Conservation (phyloP, 2,888 invertebrate genomes). For the Melinaea marsaeus region DNA sequence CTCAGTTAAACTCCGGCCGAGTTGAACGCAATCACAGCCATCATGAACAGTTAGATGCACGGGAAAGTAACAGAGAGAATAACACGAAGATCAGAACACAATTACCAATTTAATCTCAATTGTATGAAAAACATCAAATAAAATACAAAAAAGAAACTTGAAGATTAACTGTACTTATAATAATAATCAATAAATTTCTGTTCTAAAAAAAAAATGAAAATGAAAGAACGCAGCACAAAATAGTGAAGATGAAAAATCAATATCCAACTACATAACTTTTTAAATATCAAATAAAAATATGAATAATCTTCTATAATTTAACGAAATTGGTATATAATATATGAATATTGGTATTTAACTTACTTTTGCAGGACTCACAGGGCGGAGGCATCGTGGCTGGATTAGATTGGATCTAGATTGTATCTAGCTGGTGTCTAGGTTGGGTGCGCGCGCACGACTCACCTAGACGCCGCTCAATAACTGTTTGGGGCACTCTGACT, state of each 20-base stretch:
- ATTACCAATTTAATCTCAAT: background rate
- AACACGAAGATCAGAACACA: background rate
- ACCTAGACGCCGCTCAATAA: constrained; percentile 67
- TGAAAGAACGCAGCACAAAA: background rate
- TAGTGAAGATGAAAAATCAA: background rate
- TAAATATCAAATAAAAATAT: background rate
- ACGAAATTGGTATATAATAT: background rate
- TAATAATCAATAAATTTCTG: too few relatives aligned
- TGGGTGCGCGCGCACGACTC: constrained; percentile 54
- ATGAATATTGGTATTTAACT: constrained; percentile 30
- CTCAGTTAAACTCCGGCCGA: background rate
- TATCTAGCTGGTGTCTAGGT: background rate
- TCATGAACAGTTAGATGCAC: constrained; percentile 26
- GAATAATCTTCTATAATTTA: background rate
- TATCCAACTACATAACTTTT: background rate
- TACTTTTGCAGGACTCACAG: constrained; percentile 70
- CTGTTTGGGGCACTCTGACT: constrained; percentile 40
- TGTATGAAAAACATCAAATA: background rate
- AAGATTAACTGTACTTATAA: too few relatives aligned
- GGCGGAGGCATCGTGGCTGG: constrained; percentile 63
- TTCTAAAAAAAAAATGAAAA: background rate
- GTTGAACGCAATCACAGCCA: constrained; percentile 24
- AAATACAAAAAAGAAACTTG: background rate
- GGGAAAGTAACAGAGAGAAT: background rate
- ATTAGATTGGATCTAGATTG: constrained; percentile 39